phyloP scores from a whole-genome alignment of 2,888 invertebrate species.

The Diploptera punctata region DNA sequence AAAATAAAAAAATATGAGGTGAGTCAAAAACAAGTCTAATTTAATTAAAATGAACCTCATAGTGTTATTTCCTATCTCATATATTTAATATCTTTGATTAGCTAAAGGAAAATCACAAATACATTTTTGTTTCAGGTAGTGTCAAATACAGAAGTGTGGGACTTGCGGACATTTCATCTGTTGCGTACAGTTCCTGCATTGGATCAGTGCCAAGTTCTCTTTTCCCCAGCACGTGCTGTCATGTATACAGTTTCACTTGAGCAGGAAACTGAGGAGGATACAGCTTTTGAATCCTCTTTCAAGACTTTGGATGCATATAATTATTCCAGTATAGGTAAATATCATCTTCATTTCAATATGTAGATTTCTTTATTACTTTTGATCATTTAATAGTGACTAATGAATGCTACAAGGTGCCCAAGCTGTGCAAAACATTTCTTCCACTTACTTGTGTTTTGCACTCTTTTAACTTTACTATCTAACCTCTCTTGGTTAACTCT shows the following conservation, averaged over 20 bases:
- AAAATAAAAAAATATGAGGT: too few species aligned
- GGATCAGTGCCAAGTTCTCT: conserved; percentile 88
- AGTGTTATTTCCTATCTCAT: too few species aligned
- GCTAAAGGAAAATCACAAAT: not conserved
- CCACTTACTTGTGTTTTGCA: too few species aligned
- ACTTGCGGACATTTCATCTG: conserved; percentile 91
- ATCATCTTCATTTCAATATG: too few species aligned
- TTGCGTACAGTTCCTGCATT: conserved; percentile 92
- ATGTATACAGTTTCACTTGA: conserved; percentile 88
- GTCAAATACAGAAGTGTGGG: conserved; percentile 99
- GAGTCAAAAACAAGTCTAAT: too few species aligned
- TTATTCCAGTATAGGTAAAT: conserved; percentile 87
- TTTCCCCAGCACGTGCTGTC: conserved; percentile 85
- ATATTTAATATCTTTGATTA: not conserved
- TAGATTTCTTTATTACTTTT: too few species aligned
- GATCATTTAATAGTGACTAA: too few species aligned
- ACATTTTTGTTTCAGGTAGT: conserved; percentile 72
- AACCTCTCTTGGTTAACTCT: too few species aligned
- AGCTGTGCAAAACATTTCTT: too few species aligned
- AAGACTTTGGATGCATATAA: conserved; percentile 94
- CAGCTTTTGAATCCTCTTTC: conserved; percentile 89
- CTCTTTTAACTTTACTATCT: too few species aligned
- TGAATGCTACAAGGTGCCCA: too few species aligned
- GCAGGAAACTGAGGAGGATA: conserved; percentile 68
- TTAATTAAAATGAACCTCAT: too few species aligned